Percentiles rank a stretch among this genome's conserved stretches.
These are phyloP conservation scores for Myotis findleyi DNA, from an alignment of 2,797 vertebrate genomes.

Conservation along the genomic window DNA sequence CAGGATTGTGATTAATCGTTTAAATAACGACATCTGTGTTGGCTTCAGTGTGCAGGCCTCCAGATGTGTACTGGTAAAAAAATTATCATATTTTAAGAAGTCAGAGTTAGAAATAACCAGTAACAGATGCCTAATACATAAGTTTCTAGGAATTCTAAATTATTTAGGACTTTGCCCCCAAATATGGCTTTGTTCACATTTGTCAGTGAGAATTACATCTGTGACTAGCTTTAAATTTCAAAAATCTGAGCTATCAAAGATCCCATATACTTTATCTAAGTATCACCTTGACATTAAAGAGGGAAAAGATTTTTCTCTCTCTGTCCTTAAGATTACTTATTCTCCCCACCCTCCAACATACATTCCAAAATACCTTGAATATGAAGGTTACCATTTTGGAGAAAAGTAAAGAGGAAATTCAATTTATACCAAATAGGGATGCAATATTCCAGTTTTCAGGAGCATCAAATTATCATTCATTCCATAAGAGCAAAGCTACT, in stretches of 20 bases:
- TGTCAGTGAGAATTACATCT: slow-evolving; percentile 47
- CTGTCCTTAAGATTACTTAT: slow-evolving; percentile 19
- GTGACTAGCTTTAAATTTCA: slow-evolving; percentile 54
- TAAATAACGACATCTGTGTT: slow-evolving; percentile 70
- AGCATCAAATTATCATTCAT: slow-evolving; percentile 56
- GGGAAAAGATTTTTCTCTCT: slow-evolving; percentile 40
- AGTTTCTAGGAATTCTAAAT: slow-evolving; percentile 62
- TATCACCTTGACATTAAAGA: slow-evolving; percentile 45
- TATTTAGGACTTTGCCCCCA: slow-evolving; percentile 13
- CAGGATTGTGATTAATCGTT: slow-evolving; percentile 60
- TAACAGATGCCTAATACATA: slow-evolving; percentile 59
- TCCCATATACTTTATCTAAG: slow-evolving; percentile 11
- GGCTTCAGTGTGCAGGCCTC: slow-evolving; percentile 40
- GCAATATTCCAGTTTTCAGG: slow-evolving; percentile 36
- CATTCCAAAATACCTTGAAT: slow-evolving; percentile 34
- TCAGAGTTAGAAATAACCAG: slow-evolving; percentile 59
- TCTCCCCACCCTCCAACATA: not conserved
- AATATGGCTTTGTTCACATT: slow-evolving; percentile 52
- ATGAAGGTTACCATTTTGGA: slow-evolving; percentile 22
- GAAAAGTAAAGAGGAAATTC: slow-evolving; percentile 49
- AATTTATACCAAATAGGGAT: slow-evolving; percentile 39
- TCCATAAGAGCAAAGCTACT: slow-evolving; percentile 42
- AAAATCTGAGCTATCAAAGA: slow-evolving; percentile 35
- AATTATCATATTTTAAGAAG: slow-evolving; percentile 59
- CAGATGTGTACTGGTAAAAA: slow-evolving; percentile 59